A percentile compares a stretch with the other conserved stretches of the same genome.
These are phyloP conservation scores for Pogonognathellus flavescens DNA, from an alignment of 1,140 invertebrate species.

Conservation along the genomic window DNA sequence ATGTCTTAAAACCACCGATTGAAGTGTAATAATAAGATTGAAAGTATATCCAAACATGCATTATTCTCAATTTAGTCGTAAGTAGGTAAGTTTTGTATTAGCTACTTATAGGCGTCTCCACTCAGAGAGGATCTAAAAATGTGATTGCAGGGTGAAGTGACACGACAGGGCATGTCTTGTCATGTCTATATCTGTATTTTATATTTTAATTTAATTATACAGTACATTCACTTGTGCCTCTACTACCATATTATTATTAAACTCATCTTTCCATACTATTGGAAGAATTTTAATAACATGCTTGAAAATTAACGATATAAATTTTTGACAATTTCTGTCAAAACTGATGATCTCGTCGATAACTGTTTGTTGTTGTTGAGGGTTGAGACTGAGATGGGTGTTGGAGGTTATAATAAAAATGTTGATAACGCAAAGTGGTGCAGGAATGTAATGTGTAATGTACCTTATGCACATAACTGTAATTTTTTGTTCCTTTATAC, in stretches of 20 bases:
- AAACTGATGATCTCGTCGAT: not conserved
- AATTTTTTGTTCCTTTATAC: slow-evolving; percentile 34
- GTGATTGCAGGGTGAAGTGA: slow-evolving; percentile 22
- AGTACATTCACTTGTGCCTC: not conserved
- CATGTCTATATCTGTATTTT: not conserved
- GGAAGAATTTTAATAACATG: too few relatives aligned
- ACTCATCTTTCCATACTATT: too few relatives aligned
- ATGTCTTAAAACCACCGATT: slow-evolving; percentile 11
- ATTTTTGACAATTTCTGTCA: too few relatives aligned
- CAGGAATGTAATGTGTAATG: too few relatives aligned
- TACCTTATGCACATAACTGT: slow-evolving; percentile 24
- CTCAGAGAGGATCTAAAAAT: not conserved
- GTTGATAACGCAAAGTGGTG: slow-evolving; percentile 36
- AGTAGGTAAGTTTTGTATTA: slow-evolving; percentile 26
- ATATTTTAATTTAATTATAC: slow-evolving; percentile 10
- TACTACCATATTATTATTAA: too few relatives aligned
- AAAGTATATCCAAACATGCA: not conserved
- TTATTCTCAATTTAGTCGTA: slow-evolving; percentile 19
- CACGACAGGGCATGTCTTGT: not conserved
- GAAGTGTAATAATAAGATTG: slow-evolving; percentile 11
- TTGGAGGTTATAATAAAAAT: slow-evolving; percentile 21
- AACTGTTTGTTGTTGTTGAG: not conserved
- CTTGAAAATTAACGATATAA: too few relatives aligned
- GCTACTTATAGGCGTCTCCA: slow-evolving; percentile 26
- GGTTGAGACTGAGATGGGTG: not conserved